Conservation (phyloP, 37 sponge, comb jelly and placozoan genomes). For the Cliona cf. orientalis region DNA sequence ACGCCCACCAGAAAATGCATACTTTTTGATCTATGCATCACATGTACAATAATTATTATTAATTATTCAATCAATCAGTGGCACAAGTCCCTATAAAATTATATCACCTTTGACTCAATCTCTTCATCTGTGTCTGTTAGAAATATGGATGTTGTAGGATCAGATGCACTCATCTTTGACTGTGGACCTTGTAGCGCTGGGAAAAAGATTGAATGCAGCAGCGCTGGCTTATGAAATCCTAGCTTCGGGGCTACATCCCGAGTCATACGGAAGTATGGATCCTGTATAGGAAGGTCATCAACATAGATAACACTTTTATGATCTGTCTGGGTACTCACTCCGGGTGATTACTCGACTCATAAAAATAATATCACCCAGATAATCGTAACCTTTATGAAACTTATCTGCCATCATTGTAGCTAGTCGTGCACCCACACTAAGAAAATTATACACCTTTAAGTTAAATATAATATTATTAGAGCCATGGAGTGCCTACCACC, state of each 20-base stretch:
- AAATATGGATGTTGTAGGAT: slow-evolving; percentile 82
- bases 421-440: too few species aligned
- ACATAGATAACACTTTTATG: not conserved
- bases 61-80: not conserved
- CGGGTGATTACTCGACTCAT: too few species aligned
- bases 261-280: slow-evolving; percentile 95
- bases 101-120: slow-evolving; percentile 84
- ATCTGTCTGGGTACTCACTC: too few species aligned
- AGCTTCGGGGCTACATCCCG: slow-evolving; percentile 88
- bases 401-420: too few species aligned
- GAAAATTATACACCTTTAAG: too few species aligned
- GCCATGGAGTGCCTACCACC: too few species aligned
- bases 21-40: slow-evolving; percentile 71
- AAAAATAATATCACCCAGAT: too few species aligned
- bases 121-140: slow-evolving; percentile 79
- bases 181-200: slow-evolving; percentile 91
- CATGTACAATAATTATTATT: not conserved
- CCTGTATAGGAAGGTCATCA: slow-evolving; percentile 49
- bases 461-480: too few species aligned
- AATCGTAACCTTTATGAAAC: too few species aligned
- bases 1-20: slow-evolving; percentile 91
- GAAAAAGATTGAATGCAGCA: slow-evolving; percentile 89
- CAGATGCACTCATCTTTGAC: slow-evolving; percentile 92
- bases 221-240: slow-evolving; percentile 79
- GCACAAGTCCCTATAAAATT: not conserved